These are phyloP conservation scores for Ophioninae sp. DNA, from an alignment of 2,888 invertebrate genomes.

Conservation along the genomic window DNA sequence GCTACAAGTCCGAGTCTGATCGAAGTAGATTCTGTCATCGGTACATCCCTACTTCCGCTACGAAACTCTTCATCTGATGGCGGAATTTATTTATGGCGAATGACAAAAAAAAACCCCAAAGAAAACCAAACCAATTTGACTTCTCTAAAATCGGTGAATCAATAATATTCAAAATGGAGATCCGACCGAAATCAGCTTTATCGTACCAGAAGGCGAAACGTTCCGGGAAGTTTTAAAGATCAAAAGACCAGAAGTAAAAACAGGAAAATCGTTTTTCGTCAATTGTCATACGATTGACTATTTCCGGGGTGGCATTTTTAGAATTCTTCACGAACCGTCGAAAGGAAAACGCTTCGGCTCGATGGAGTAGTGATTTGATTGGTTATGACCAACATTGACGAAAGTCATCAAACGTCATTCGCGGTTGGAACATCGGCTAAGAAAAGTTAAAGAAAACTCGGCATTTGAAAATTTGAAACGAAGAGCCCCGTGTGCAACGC, in stretches of 20 bases:
- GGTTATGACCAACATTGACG: not conserved
- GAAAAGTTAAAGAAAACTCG: not conserved
- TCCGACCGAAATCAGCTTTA: too few species aligned
- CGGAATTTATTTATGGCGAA: too few species aligned
- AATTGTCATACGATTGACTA: not conserved
- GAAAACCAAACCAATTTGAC: too few species aligned
- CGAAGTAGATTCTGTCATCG: not conserved
- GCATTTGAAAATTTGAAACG: constrained; percentile 1
- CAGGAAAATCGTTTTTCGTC: not conserved
- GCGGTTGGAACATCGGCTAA: not conserved
- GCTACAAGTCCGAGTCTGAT: not conserved
- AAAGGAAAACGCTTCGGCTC: not conserved
- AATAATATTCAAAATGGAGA: too few species aligned
- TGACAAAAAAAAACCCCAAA: too few species aligned
- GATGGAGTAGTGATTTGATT: not conserved
- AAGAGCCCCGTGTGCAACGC: constrained; percentile 6
- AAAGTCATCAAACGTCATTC: not conserved
- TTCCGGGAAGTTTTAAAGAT: not conserved
- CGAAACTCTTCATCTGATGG: not conserved
- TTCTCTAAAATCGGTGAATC: too few species aligned
- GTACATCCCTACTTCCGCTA: not conserved
- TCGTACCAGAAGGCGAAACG: too few species aligned
- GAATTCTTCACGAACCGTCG: not conserved
- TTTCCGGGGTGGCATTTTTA: not conserved
- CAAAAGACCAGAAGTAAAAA: not conserved